Evolutionary conservation across 2,797 vertebrate genomes (phyloP), one percentile per base, ranked within the genome.

Genomic region (Tenualosa thibaudeaui): DNA sequence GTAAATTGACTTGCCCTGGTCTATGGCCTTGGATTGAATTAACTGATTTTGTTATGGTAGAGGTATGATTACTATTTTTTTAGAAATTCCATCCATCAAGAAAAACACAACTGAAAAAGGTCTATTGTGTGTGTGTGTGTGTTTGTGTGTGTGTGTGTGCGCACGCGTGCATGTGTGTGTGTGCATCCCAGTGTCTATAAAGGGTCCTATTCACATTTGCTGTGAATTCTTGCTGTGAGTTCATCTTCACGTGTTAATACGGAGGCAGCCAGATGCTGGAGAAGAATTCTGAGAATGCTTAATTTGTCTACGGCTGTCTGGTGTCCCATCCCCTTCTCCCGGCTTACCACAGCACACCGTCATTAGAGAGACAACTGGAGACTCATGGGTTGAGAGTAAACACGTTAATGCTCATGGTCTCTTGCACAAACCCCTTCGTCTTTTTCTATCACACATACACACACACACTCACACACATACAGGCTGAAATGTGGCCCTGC

Each of bases 301-400:
- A 81, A n/a, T 54, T 84, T 31, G 49, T 37, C 82, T 56, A 40
- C 60, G 26, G 56, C 78, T 53, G 37, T 51, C 82, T 56, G 85
- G 62, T 75, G 51, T 19, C 65, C 15, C 58, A 71, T 86, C 81
- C 85, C 78, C 49, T 13, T 22, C 62, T 62, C 71, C 82, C 53
- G 51, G 17, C 62, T 68, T 7, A 1, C 40, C 15, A 78, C 37
- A 43, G 68, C 37, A 17, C 37, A 17, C 68, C 22, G 40, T 75
- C 68, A 75, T 43, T 40, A 43, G 2, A 19, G 53, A 3, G 53
- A 19, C 37, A 43, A 37, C 40, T 1, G 37, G 37, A 75, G 68
- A 75, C 37, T 40, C 43, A 75, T 43, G 68, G 68, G 68, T 75
- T 17, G 68, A 43, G 68, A 43, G 68, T 75, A 49, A 81, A 62